These are phyloP conservation scores for Hyperoplus immaculatus DNA, from an alignment of 2,797 vertebrate species.

Conservation along the genomic window DNA sequence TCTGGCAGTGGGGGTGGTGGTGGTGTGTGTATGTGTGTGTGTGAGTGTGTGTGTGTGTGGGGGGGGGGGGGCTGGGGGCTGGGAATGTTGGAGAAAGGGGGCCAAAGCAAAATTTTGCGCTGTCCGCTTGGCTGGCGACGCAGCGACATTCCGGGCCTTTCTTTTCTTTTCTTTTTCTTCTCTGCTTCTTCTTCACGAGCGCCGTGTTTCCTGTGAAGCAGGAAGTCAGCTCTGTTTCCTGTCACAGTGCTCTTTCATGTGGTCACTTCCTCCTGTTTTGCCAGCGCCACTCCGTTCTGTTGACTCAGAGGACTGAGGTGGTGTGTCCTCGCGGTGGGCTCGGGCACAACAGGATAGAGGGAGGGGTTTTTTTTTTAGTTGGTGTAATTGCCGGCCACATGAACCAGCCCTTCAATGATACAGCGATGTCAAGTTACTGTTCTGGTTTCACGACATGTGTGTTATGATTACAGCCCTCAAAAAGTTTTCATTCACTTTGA, in stretches of 20 bases:
- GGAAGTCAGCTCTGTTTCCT: constrained; percentile 86
- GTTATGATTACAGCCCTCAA: constrained; percentile 10
- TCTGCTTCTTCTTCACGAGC: constrained; percentile 73
- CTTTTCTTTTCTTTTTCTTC: constrained; percentile 17
- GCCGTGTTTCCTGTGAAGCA: constrained; percentile 85
- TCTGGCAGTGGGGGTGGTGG: not conserved
- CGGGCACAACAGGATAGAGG: constrained; percentile 11
- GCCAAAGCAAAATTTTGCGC: constrained; percentile 39
- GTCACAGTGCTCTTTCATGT: constrained; percentile 87
- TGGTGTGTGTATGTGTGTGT: fast-evolving
- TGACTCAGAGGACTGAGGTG: constrained; percentile 61
- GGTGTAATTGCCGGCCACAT: constrained; percentile 2
- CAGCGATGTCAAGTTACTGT: not conserved
- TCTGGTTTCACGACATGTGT: not conserved
- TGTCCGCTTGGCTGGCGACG: constrained; percentile 64
- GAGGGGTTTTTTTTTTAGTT: not conserved
- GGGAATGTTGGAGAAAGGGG: not conserved
- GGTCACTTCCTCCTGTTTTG: constrained; percentile 87
- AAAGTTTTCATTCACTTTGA: not conserved
- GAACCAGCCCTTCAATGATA: constrained; percentile 15
- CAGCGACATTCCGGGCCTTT: constrained; percentile 82
- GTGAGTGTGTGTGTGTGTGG: not conserved
- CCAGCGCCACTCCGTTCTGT: constrained; percentile 68
- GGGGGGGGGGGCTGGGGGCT: not conserved
- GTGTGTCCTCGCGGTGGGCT: constrained; percentile 48